Base-by-base conservation (phyloP, 2,888 invertebrate species). In the Zhuqinia jingwanae region DNA sequence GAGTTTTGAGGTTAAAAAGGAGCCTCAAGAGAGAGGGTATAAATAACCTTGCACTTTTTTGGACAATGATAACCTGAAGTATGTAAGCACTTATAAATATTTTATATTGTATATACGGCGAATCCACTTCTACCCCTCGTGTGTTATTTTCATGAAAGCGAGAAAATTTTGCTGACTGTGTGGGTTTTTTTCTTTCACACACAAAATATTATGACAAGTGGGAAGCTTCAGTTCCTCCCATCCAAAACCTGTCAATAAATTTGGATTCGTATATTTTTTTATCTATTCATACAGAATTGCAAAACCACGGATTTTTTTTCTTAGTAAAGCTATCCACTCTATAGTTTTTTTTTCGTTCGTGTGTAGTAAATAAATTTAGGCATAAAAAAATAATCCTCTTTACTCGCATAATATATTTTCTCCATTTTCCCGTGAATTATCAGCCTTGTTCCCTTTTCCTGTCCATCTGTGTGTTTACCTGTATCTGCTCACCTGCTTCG, bases 161-260 rank as follows among this genome's bases (percentile, higher is more conserved):
- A 65, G n/a, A 42, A 15, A 65, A 17, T 17, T 3, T 5, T n/a
- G n/a, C 5, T 36, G 65, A 8, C 30, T 17, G n/a, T 56, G 17
- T 63, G n/a, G 3, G 30, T 36, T 65, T 15, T n/a, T 8, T n/a
- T n/a, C 36, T 65, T 65, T 36, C n/a, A n/a, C n/a, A n/a, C 15
- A 10, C 65, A 1, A 1, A 65, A 8, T 36, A 65, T 65, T 65
- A 36, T 65, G 65, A 65, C 65, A 36, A 36, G 65, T 65, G 36
- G 63, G 30, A 63, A 27, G 27, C 63, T n/a, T n/a, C n/a, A n/a
- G n/a, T n/a, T n/a, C n/a, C n/a, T 30, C 27, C n/a, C 65, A 30
- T 63, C 30, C 63, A n/a, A 65, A 36, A 30, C 65, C 36, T 65
- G 65, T 36, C 36, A 42, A 65, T 65, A 65, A 65, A 36, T 25